Evolutionary conservation across 2,113 vertebrate genomes (phyloP).

Genomic region (Perca schrenkii): DNA sequence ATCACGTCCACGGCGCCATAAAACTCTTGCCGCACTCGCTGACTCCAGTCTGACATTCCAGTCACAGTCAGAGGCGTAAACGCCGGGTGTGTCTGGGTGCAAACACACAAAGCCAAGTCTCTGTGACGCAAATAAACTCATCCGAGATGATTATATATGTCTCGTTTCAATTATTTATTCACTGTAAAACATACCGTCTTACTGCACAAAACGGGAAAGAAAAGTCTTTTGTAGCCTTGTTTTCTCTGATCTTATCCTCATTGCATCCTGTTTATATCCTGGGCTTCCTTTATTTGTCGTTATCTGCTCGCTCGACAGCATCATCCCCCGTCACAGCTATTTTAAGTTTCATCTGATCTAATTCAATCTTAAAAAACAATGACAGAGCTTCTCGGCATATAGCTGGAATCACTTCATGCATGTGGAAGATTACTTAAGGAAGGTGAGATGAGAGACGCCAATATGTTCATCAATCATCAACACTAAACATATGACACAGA

Average conservation of each 20-base stretch:
- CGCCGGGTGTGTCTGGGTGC: slow-evolving; percentile 30
- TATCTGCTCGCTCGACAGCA: slow-evolving; percentile 6
- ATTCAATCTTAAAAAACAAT: slow-evolving; percentile 9
- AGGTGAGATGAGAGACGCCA: not conserved
- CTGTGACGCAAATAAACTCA: slow-evolving; percentile 32
- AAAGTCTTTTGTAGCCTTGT: not conserved
- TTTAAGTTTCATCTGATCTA: slow-evolving; percentile 29
- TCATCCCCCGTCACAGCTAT: not conserved
- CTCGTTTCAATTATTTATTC: slow-evolving; percentile 13
- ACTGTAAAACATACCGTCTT: not conserved
- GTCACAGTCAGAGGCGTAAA: slow-evolving; percentile 37
- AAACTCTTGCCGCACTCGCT: not conserved
- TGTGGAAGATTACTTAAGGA: not conserved
- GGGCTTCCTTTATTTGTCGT: not conserved
- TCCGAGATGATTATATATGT: slow-evolving; percentile 33
- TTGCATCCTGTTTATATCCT: slow-evolving; percentile 42
- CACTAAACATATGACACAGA: too few species aligned
- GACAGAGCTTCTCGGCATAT: not conserved
- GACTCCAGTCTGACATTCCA: slow-evolving; percentile 9
- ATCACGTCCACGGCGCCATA: slow-evolving; percentile 19
- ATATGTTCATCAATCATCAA: too few species aligned
- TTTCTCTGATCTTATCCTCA: not conserved
- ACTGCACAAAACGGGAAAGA: not conserved
- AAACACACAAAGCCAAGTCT: not conserved
- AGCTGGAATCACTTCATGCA: not conserved